These are phyloP conservation scores for Mimumesa dahlbomi DNA, from an alignment of 2,888 invertebrate species.

Conservation along the genomic window DNA sequence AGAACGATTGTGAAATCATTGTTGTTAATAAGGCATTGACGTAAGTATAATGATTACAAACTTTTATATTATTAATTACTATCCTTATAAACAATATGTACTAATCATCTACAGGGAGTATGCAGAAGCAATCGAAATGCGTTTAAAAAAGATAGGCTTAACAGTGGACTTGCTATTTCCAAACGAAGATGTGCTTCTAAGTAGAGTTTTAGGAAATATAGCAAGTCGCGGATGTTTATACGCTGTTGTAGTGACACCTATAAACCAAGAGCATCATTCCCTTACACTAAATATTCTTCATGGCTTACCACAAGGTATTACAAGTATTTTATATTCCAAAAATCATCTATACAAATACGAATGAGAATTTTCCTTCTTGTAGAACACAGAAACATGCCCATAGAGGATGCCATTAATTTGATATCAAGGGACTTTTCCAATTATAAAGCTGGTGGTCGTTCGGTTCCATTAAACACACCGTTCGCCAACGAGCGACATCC, in stretches of 20 bases:
- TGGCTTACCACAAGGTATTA: constrained; percentile 91
- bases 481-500: constrained; percentile 80
- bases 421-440: constrained; percentile 87
- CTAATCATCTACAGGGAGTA: constrained; percentile 84
- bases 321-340: too few species aligned
- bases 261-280: constrained; percentile 92
- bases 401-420: constrained; percentile 93
- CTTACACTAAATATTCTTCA: constrained; percentile 94
- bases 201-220: constrained; percentile 91
- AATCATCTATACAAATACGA: too few species aligned
- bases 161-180: constrained; percentile 94
- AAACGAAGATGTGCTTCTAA: constrained; percentile 92
- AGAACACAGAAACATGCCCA: constrained; percentile 98
- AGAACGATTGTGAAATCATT: constrained; percentile 95
- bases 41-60: too few species aligned
- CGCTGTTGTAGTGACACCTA: constrained; percentile 92
- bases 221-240: constrained; percentile 94
- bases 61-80: not conserved
- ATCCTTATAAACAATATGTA: constrained; percentile 5
- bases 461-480: constrained; percentile 82
- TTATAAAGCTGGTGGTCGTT: constrained; percentile 83
- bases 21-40: constrained; percentile 90
- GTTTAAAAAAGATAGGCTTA: constrained; percentile 89
- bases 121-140: constrained; percentile 92
- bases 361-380: constrained; percentile 60